Evolutionary conservation across 2,113 vertebrate species (phyloP), one percentile per base, ranked within the genome.

Genomic region (Mus spicilegus): DNA sequence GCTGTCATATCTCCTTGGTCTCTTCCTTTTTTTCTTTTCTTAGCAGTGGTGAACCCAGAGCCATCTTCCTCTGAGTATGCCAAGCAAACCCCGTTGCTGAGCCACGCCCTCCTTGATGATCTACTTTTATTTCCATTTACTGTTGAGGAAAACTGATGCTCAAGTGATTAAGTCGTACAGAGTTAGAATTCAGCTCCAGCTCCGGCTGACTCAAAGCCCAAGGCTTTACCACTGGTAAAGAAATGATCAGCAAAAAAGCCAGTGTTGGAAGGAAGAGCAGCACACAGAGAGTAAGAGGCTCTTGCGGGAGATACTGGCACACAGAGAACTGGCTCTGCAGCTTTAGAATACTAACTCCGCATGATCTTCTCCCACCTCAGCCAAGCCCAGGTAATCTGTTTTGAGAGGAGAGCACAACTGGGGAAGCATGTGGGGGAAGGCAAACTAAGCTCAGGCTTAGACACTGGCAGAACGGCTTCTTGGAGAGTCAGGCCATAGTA

Each of bases 211-310:
- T 87, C 87, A 82, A 95, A 96, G 58, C 24, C 84, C 70, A 42
- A 12, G 22, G 92, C 92, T 95, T 97, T 54, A 88, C 42, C 78
- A 58, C 94, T 96, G 67, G 87, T 89, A 56, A 95, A 86, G 90
- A 94, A 94, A 95, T 95, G 81, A 95, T 90, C 16, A 19, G 87
- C 80, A 93, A 90, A 70, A 95, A 96, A 97, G 80, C 58, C 58
- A 56, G 17, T 36, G 51, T 96, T 94, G 49, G 6, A n/a, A 96
- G 80, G 63, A 84, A 95, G 72, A 92, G 77, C 54, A 73, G 63
- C 78, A 89, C 61, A 72, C 11, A 63, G 93, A 97, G 89, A 96
- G 51, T 84, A 87, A 30, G 78, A 54, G 77, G 89, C 87, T 93
- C n/a, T 20, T 28, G 33, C 56, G 56, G 33, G 17, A 54, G 80